Base-by-base conservation (phyloP, 2,113 vertebrate genomes). In the Piaya cayana region DNA sequence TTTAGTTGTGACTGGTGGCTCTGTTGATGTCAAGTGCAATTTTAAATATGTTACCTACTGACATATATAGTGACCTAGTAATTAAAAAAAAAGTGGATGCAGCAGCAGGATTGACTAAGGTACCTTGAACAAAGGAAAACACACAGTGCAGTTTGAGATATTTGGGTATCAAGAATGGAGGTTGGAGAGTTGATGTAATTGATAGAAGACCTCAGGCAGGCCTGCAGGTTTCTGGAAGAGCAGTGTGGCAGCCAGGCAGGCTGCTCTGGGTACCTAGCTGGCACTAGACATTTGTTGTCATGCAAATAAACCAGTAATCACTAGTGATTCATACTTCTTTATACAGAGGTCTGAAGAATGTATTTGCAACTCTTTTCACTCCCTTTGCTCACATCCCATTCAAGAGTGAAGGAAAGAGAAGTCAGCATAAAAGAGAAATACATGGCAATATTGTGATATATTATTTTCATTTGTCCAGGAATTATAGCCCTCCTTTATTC, bases 401-500 rank as follows among this genome's bases (percentile, higher is more conserved):
- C 37, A 88, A 59, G 53, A 88, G 23, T n/a, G 62, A 92, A 82
- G 71, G 36, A 62, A 88, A 49, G 52, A 84, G 36, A 19, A 82
- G 81, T n/a, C 22, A 76, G 42, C 19, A 37, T 53, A 78, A 90
- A 82, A 77, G 19, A 75, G 18, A 60, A 81, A 47, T 36, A 70
- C 18, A 78, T 77, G 36, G 39, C 50, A 90, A 30, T 3, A 2
- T 4, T 26, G 55, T 90, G 65, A 91, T 78, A 16, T 11, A 71
- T 88, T 52, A 43, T 84, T 90, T 95, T 92, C 11, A 68, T 76
- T 93, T 93, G 39, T 13, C 12, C 11, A 15, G 45, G 75, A 96
- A 52, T 93, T 84, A 89, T 11, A 69, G 74, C 21, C 19, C 37
- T 92, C 23, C 15, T 90, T 82, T 91, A 81, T n/a, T 78, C 29